Conservation (phyloP, 2,797 vertebrate genomes). For the Danio aesculapii region DNA sequence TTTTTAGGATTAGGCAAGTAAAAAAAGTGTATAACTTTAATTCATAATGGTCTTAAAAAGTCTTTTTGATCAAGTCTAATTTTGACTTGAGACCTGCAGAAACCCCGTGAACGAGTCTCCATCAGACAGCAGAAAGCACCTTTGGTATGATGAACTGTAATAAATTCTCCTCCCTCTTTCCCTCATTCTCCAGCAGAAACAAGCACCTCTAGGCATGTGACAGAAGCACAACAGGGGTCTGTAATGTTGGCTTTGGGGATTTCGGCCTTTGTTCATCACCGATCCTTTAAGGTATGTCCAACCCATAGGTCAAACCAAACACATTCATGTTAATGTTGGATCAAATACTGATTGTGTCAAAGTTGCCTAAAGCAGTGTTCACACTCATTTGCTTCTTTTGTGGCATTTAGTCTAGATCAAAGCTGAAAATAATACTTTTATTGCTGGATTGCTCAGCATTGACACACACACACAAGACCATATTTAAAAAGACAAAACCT, state of each 20-base stretch:
- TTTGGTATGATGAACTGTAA: constrained; percentile 63
- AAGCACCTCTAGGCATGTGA: constrained; percentile 41
- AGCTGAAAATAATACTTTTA: no score
- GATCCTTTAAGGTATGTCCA: neutral
- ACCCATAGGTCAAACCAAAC: neutral
- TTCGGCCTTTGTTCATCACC: neutral
- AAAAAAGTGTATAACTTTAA: no score
- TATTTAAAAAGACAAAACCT: no score
- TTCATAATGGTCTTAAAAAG: no score
- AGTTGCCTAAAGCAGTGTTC: neutral
- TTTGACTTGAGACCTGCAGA: no score
- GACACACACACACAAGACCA: no score
- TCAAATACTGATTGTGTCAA: neutral
- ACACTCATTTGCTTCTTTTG: no score
- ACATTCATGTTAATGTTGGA: neutral
- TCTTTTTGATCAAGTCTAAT: no score
- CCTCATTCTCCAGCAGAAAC: constrained; percentile 51
- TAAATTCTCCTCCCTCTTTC: constrained; percentile 55
- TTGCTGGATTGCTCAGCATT: no score
- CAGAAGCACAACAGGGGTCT: constrained; percentile 24
- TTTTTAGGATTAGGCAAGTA: no score
- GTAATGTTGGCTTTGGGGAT: neutral
- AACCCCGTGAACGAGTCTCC: constrained; percentile 22
- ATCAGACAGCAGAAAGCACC: constrained; percentile 63
- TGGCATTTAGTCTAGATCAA: no score